A percentile compares a stretch with the other conserved stretches of the same genome.
Evolutionary conservation across 1,140 invertebrate species (phyloP).

Genomic region (Scaptomyza graminum): DNA sequence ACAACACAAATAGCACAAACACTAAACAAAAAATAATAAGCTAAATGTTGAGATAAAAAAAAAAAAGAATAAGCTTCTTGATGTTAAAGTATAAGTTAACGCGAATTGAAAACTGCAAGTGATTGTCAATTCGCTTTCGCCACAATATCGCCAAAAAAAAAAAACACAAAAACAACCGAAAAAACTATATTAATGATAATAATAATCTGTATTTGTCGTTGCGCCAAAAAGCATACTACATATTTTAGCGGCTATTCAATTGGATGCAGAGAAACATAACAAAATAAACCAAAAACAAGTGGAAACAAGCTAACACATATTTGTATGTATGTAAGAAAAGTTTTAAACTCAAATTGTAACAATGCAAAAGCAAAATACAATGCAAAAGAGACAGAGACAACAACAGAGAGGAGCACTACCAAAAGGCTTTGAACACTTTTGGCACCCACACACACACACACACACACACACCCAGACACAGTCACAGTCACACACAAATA

Average conservation of each 20-base stretch:
- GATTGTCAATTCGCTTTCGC: constrained; percentile 1
- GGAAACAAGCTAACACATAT: constrained; percentile 26
- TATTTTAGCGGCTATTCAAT: neutral
- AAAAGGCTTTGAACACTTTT: constrained; percentile 33
- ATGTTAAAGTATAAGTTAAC: constrained; percentile 11
- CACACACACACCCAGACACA: constrained; percentile 26
- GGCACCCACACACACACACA: constrained; percentile 24
- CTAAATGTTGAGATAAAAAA: too few relatives aligned
- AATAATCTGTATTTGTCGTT: neutral
- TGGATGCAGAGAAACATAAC: constrained; percentile 14
- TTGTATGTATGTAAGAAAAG: constrained; percentile 25
- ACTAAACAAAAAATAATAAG: neutral
- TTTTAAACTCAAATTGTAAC: constrained; percentile 50
- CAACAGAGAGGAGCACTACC: neutral
- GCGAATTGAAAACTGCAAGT: neutral
- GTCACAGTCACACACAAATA: constrained; percentile 12
- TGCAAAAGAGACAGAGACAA: neutral
- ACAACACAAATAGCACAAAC: neutral
- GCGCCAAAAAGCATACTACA: constrained; percentile 10
- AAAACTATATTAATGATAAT: too few relatives aligned
- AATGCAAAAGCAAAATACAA: constrained; percentile 14
- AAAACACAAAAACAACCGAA: neutral
- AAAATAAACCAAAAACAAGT: constrained; percentile 22
- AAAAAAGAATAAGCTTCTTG: neutral
- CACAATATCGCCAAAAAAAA: constrained; percentile 10